Evolutionary conservation across 2,113 vertebrate species (phyloP).

Genomic region (Nerophis lumbriciformis): DNA sequence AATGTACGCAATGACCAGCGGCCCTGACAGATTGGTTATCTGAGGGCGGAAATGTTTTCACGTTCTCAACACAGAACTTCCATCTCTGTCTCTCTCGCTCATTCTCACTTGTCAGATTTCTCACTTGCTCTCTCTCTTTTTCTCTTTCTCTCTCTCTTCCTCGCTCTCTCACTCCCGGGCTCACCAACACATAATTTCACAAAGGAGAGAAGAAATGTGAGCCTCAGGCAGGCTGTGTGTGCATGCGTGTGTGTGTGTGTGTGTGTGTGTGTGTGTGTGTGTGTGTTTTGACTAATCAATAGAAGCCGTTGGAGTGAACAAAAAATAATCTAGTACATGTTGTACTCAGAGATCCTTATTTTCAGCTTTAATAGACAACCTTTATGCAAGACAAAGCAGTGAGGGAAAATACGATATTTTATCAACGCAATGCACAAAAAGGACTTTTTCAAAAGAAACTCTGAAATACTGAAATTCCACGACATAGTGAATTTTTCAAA

Average conservation of each 20-base stretch:
- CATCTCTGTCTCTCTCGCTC: slow-evolving; percentile 48
- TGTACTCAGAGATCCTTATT: slow-evolving; percentile 2
- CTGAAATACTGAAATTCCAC: background rate
- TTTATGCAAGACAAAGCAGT: background rate
- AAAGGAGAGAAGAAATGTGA: slow-evolving; percentile 44
- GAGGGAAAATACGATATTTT: slow-evolving; percentile 2
- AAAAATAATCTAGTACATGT: slow-evolving; percentile 18
- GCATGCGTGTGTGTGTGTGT: slow-evolving; percentile 7
- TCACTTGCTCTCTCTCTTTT: slow-evolving; percentile 22
- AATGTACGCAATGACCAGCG: slow-evolving; percentile 23
- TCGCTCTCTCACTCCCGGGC: slow-evolving; percentile 41
- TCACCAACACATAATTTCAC: slow-evolving; percentile 55
- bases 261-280: slow-evolving; percentile 1
- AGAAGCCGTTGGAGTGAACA: slow-evolving; percentile 12
- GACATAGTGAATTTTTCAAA: too few species aligned
- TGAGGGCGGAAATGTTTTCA: slow-evolving; percentile 31
- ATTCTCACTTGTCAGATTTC: slow-evolving; percentile 52
- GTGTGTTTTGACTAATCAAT: slow-evolving; percentile 47
- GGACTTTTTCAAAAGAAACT: slow-evolving; percentile 16
- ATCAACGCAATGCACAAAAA: slow-evolving; percentile 8
- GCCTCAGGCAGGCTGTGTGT: slow-evolving; percentile 32
- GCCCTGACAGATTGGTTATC: slow-evolving; percentile 33
- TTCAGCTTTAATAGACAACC: slow-evolving; percentile 3
- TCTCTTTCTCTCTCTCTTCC: slow-evolving; percentile 1
- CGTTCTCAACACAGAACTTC: slow-evolving; percentile 37